Conservation (phyloP, 2,113 vertebrate genomes). For the Sander lucioperca region DNA sequence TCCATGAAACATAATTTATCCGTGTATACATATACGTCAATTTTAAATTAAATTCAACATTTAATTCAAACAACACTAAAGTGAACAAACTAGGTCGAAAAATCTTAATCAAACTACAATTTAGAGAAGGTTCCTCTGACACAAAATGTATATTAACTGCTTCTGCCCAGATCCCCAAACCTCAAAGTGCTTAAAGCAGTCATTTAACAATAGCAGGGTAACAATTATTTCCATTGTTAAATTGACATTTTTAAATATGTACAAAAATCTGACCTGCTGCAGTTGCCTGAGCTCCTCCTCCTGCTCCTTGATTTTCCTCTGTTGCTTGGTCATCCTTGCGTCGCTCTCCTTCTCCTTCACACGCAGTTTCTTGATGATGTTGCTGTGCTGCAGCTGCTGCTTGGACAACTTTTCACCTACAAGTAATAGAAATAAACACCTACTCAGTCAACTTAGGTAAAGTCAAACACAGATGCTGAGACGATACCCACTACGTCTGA, state of each 20-base stretch:
- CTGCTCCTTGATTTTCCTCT: constrained; percentile 91
- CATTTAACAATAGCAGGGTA: no score
- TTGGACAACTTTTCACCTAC: constrained; percentile 98
- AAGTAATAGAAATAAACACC: constrained; percentile 27
- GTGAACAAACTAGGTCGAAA: no score
- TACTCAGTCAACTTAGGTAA: neutral
- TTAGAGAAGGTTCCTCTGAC: neutral
- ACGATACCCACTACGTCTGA: neutral
- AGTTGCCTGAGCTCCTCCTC: constrained; percentile 93
- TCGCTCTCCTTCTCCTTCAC: constrained; percentile 95
- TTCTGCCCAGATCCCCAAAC: neutral
- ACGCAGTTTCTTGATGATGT: constrained; percentile 97
- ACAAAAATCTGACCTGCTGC: constrained; percentile 86
- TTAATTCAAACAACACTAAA: neutral
- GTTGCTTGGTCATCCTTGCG: constrained; percentile 86
- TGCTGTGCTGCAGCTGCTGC: constrained; percentile 96
- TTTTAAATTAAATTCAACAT: neutral
- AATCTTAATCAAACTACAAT: neutral
- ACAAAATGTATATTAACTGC: neutral
- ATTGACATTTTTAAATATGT: neutral
- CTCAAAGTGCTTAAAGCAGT: neutral
- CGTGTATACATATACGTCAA: neutral
- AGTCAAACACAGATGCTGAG: neutral
- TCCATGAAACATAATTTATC: neutral
- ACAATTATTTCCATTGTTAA: neutral